A percentile compares a stretch with the other conserved stretches of the same genome.
These are phyloP conservation scores for Thinocorus orbignyianus DNA, from an alignment of 2,113 vertebrate species.

Conservation along the genomic window DNA sequence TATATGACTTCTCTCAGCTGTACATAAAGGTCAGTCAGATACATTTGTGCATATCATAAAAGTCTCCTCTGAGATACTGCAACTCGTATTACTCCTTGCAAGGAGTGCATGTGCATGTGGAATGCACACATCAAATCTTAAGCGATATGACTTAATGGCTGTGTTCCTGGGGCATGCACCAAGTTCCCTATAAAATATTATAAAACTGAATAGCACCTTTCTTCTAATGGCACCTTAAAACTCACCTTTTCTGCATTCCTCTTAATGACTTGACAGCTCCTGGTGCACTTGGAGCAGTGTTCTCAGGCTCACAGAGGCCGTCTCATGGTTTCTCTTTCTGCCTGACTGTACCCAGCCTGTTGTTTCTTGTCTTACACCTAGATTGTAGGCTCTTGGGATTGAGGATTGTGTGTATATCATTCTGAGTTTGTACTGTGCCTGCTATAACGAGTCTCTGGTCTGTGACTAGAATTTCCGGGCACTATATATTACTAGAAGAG, in stretches of 20 bases:
- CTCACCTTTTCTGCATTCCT: constrained; percentile 5
- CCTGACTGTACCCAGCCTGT: background rate
- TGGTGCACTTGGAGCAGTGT: background rate
- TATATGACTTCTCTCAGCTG: constrained; percentile 52
- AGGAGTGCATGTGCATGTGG: constrained; percentile 49
- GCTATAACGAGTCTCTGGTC: background rate
- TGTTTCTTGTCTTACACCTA: background rate
- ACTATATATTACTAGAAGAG: background rate
- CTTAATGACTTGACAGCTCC: background rate
- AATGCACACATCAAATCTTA: constrained; percentile 31
- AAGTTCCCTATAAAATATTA: background rate
- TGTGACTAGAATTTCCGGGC: background rate
- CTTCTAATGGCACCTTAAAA: constrained; percentile 9
- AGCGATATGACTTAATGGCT: background rate
- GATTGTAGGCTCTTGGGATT: background rate
- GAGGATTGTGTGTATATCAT: background rate
- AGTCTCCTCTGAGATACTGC: constrained; percentile 34
- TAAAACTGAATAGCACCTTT: constrained; percentile 16
- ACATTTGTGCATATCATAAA: constrained; percentile 19
- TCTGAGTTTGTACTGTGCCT: background rate
- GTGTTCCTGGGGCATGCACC: constrained; percentile 30
- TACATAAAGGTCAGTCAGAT: constrained; percentile 49
- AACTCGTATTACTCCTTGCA: constrained; percentile 12
- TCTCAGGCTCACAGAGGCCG: constrained; percentile 20
- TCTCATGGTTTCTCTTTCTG: constrained; percentile 23